These are phyloP conservation scores for Steinernema carpocapsae DNA, from an alignment of 2,888 invertebrate genomes.

Conservation along the genomic window DNA sequence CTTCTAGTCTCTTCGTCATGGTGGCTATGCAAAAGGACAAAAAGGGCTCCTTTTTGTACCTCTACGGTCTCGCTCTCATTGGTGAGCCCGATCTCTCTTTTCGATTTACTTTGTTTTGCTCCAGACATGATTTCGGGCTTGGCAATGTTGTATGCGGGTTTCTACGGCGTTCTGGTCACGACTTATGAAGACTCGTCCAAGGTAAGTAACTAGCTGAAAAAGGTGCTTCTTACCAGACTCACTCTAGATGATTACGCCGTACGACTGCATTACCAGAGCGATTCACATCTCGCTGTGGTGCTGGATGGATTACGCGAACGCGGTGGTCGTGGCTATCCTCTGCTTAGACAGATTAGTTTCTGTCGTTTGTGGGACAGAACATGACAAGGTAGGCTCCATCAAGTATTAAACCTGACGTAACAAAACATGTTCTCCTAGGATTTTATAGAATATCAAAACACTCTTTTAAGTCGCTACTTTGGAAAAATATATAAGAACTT, in stretches of 20 bases:
- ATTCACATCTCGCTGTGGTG: conserved; percentile 44
- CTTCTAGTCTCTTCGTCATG: conserved; percentile 21
- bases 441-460: too few relatives aligned
- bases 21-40: conserved; percentile 34
- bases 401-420: too few relatives aligned
- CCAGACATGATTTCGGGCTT: conserved; percentile 36
- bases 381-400: background rate
- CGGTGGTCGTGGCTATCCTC: conserved; percentile 38
- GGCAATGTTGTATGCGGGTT: conserved; percentile 46
- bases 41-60: conserved; percentile 10
- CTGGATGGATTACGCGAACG: conserved; percentile 38
- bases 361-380: conserved; percentile 38
- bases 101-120: background rate
- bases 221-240: background rate
- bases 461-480: too few relatives aligned
- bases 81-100: background rate
- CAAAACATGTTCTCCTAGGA: too few relatives aligned
- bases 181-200: background rate
- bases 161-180: conserved; percentile 41
- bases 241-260: conserved; percentile 32
- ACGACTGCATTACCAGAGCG: conserved; percentile 40
- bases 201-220: conserved; percentile 34
- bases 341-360: conserved; percentile 46
- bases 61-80: conserved; percentile 26
- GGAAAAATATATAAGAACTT: too few relatives aligned